Base-by-base conservation (phyloP, 1,140 invertebrate species). In the Scaptomyza montana region DNA sequence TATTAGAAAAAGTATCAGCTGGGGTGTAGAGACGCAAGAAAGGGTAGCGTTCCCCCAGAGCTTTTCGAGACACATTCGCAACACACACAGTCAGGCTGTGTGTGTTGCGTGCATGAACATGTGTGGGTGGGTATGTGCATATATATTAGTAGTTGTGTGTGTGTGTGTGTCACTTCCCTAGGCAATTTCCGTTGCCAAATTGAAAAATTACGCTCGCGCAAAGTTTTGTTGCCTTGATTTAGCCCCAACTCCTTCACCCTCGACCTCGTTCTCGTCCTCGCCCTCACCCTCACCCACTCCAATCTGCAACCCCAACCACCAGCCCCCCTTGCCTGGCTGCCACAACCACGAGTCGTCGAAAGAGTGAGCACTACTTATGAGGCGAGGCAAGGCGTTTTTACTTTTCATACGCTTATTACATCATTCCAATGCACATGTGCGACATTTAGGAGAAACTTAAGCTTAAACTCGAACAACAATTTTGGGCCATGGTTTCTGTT, bases 171-270 rank as follows among this genome's bases (percentile, higher is more conserved):
- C 77, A 90, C 80, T 78, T 91, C 90, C 90, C 90, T 89, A 89
- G 90, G 90, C 90, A 91, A 91, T 91, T 91, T 91, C 89, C 90
- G 90, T 82, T 89, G 89, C 86, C 90, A 91, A 91, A 91, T 91
- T 91, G 90, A 91, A 91, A 91, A 91, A 91, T 91, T 90, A 91
- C 89, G 85, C 84, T 78, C 87, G 84, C 69, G 79, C 79, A 86
- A 87, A 86, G 75, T 87, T 86, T 87, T 49, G 57, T 66, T 78
- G 65, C 81, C 84, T 86, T 85, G 81, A 85, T 85, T 85, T 86
- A 63, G 65, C 19, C 66, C 19, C 55, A n/a, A 13, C 21, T 1
- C 39, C 16, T 49, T 49, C 30, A 6, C 28, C 3, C 28, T 30
- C 28, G 28, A 5, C 28, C 28, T 30, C 28, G 16, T 16, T 16